Evolutionary conservation across 2,888 invertebrate genomes (phyloP).

Genomic region (Hypomecis punctinalis): DNA sequence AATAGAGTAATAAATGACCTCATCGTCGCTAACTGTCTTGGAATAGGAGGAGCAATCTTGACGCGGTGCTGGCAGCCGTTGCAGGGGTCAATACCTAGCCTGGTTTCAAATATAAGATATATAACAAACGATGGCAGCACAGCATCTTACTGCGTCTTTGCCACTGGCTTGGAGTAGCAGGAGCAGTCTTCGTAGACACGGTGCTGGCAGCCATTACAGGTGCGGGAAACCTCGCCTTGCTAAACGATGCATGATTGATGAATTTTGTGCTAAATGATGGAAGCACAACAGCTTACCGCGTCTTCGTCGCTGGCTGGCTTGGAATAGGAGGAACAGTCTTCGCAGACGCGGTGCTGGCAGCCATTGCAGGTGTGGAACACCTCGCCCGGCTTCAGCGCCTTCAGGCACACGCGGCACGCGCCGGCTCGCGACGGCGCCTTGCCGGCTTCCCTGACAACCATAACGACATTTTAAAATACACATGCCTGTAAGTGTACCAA

Average conservation of each 20-base stretch:
- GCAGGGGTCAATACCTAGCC: no score
- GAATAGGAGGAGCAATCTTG: no score
- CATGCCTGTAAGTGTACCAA: not conserved
- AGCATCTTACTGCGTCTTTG: slow-evolving; percentile 89
- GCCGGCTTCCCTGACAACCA: slow-evolving; percentile 84
- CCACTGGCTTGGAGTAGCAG: slow-evolving; percentile 95
- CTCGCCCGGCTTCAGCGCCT: slow-evolving; percentile 95
- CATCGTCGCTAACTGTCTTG: no score
- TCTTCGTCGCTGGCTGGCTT: slow-evolving; percentile 92
- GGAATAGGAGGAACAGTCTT: slow-evolving; percentile 97
- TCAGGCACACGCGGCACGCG: slow-evolving; percentile 93
- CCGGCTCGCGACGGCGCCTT: slow-evolving; percentile 90
- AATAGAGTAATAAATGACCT: no score
- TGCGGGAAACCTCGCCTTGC: no score
- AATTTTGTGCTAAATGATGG: slow-evolving; percentile 49
- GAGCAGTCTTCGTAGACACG: slow-evolving; percentile 97
- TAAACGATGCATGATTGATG: no score
- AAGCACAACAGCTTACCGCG: slow-evolving; percentile 82
- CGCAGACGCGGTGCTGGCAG: slow-evolving; percentile 96
- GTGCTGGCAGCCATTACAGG: slow-evolving; percentile 95
- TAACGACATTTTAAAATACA: not conserved
- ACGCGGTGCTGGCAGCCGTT: no score
- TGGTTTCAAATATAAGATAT: no score
- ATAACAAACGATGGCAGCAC: no score
- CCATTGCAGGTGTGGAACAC: slow-evolving; percentile 94